Base-by-base conservation (phyloP, 2,797 vertebrate genomes). In the Mus caroli region DNA sequence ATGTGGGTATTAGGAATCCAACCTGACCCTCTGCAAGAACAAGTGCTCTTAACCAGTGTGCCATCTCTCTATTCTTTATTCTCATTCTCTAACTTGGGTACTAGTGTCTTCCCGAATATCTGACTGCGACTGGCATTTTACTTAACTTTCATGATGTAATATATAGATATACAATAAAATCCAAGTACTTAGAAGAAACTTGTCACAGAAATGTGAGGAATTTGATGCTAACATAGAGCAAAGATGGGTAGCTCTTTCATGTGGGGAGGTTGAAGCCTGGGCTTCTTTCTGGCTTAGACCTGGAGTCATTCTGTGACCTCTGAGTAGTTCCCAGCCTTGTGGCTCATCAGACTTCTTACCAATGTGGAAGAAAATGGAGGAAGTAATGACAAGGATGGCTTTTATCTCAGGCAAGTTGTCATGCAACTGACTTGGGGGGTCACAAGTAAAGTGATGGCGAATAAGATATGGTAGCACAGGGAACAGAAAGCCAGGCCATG, bases 361-460 rank as follows among this genome's bases (percentile, higher is more conserved):
- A 1, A 8, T 40, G 19, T 67, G 58, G 43, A 84, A 56, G 67
- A 19, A 73, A 92, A 83, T 0, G 20, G 8, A 5, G 11, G 6
- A 1, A 69, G 8, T 82, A 75, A 46, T 60, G 71, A 17, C 0
- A 0, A 10, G 31, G 91, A 54, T 90, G 52, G 54, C 54, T 26
- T 73, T 94, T 78, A 54, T 64, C 76, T 92, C 46, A 34, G n/a
- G 28, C 22, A 92, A 75, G 46, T 73, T 90, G 50, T 88, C 24
- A 88, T 93, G 91, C 69, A 85, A 89, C n/a, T 54, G 56, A 77
- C 34, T 43, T n/a, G n/a, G 85, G 58, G 83, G 15, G 46, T 90
- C 71, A 50, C 46, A 75, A 67, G 78, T 54, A 60, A 88, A 83
- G 10, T 62, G 71, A 69, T 54, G 28, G 62, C 60, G 20, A 37